Evolutionary conservation across 2,888 invertebrate species (phyloP).

Genomic region (Coleophora flavipennella): DNA sequence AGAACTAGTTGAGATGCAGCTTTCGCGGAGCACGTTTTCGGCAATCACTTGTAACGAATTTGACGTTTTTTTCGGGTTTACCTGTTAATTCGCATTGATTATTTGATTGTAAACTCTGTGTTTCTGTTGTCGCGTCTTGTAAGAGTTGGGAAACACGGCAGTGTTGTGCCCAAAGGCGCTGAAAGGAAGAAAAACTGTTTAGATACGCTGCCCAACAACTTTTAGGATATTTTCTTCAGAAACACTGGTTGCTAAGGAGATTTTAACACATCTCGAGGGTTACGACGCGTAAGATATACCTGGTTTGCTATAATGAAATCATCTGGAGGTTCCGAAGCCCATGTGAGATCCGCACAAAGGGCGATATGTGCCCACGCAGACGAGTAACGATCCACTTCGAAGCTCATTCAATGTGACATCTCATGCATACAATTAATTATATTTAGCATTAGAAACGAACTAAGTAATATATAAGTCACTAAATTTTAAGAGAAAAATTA

Average conservation of each 20-base stretch:
- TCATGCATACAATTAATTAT: slow-evolving; percentile 58
- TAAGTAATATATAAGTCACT: slow-evolving; percentile 61
- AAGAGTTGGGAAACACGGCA: slow-evolving; percentile 58
- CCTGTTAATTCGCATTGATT: slow-evolving; percentile 52
- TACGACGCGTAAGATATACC: slow-evolving; percentile 27
- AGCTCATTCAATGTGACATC: slow-evolving; percentile 71
- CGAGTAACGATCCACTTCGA: slow-evolving; percentile 64
- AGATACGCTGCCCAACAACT: no score
- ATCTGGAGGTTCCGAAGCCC: slow-evolving; percentile 63
- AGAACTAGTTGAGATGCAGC: no score
- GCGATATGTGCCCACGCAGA: slow-evolving; percentile 68
- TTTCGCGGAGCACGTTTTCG: no score
- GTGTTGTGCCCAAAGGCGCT: slow-evolving; percentile 66
- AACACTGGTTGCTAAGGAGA: no score
- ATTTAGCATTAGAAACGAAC: slow-evolving; percentile 53
- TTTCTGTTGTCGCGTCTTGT: slow-evolving; percentile 45
- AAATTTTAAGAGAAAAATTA: slow-evolving; percentile 59
- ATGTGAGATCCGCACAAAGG: slow-evolving; percentile 69
- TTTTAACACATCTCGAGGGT: no score
- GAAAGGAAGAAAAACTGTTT: slow-evolving; percentile 20
- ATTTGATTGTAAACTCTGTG: slow-evolving; percentile 38
- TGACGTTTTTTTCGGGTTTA: no score
- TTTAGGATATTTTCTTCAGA: no score
- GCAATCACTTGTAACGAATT: no score
- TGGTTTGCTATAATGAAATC: slow-evolving; percentile 65